Percentiles rank a stretch among this genome's conserved stretches.
Evolutionary conservation across 2,797 vertebrate species (phyloP).

Genomic region (Nannoperca australis): DNA sequence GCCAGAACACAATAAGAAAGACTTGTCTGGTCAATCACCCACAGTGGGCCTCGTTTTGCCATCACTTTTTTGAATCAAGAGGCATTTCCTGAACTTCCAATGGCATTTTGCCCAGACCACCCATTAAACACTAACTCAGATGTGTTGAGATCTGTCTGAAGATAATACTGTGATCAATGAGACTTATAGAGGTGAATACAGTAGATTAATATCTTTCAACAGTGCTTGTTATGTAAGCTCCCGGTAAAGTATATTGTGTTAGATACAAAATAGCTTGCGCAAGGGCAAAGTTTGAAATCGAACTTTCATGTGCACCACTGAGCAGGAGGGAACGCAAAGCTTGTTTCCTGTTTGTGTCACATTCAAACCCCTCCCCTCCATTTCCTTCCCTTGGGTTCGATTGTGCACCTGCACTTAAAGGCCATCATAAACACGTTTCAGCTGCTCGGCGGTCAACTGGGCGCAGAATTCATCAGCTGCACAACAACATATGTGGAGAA

Average conservation of each 20-base stretch:
- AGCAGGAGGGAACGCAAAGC: constrained; percentile 62
- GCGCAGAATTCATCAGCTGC: constrained; percentile 43
- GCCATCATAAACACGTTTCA: constrained; percentile 64
- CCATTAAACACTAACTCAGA: constrained; percentile 34
- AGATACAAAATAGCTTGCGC: constrained; percentile 54
- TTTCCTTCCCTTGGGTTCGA: constrained; percentile 73
- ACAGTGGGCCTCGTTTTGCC: constrained; percentile 14
- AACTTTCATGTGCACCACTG: constrained; percentile 37
- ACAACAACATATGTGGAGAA: constrained; percentile 66
- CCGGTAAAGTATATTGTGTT: constrained; percentile 48
- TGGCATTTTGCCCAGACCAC: constrained; percentile 48
- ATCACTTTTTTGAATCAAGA: constrained; percentile 31
- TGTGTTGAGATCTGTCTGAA: constrained; percentile 27
- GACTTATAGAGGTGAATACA: constrained; percentile 15
- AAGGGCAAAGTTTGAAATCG: constrained; percentile 51
- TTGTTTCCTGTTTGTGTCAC: constrained; percentile 83
- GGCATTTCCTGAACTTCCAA: constrained; percentile 49
- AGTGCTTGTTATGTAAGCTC: constrained; percentile 65
- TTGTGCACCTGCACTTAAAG: constrained; percentile 76
- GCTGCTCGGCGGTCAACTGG: constrained; percentile 36
- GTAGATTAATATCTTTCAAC: constrained; percentile 48
- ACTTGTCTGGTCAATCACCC: constrained; percentile 7
- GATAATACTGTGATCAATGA: constrained; percentile 42
- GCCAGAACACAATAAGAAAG: neutral
- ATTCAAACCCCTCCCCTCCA: constrained; percentile 72